These are phyloP conservation scores for Rhombomys opimus DNA, from an alignment of 2,113 vertebrate genomes.

Conservation along the genomic window DNA sequence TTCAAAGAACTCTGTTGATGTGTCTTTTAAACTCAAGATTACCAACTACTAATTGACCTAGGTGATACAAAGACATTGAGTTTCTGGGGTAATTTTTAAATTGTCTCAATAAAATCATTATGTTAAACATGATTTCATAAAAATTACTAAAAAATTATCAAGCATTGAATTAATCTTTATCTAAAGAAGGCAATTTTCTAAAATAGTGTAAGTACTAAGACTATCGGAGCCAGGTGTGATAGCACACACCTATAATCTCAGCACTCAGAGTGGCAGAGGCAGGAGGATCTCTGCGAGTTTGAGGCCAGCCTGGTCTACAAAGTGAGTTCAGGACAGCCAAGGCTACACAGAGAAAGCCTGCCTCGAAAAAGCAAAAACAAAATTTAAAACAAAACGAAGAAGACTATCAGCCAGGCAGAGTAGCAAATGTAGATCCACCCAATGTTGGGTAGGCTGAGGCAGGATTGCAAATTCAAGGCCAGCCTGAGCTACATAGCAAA, in stretches of 20 bases:
- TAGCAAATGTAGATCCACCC: not conserved
- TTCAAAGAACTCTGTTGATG: not conserved
- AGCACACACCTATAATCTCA: too few relatives aligned
- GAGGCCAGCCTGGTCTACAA: too few relatives aligned
- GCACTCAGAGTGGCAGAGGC: too few relatives aligned
- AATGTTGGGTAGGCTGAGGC: not conserved
- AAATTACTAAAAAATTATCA: slow-evolving; percentile 53
- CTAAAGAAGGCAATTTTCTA: not conserved
- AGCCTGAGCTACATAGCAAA: not conserved
- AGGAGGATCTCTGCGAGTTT: too few relatives aligned
- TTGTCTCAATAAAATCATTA: slow-evolving; percentile 42
- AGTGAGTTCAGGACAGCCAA: too few relatives aligned
- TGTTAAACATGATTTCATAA: not conserved
- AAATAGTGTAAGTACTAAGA: slow-evolving; percentile 18
- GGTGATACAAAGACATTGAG: slow-evolving; percentile 36
- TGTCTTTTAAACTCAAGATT: not conserved
- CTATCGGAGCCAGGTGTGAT: not conserved
- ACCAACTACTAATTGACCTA: slow-evolving; percentile 9
- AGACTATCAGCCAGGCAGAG: not conserved
- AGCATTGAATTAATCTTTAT: slow-evolving; percentile 26
- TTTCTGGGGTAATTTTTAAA: slow-evolving; percentile 41
- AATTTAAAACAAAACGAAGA: too few relatives aligned
- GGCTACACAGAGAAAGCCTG: too few relatives aligned
- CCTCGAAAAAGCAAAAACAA: too few relatives aligned
- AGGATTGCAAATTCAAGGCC: not conserved